Conservation (phyloP, 2,113 vertebrate species). For the Catharus bicknelli region DNA sequence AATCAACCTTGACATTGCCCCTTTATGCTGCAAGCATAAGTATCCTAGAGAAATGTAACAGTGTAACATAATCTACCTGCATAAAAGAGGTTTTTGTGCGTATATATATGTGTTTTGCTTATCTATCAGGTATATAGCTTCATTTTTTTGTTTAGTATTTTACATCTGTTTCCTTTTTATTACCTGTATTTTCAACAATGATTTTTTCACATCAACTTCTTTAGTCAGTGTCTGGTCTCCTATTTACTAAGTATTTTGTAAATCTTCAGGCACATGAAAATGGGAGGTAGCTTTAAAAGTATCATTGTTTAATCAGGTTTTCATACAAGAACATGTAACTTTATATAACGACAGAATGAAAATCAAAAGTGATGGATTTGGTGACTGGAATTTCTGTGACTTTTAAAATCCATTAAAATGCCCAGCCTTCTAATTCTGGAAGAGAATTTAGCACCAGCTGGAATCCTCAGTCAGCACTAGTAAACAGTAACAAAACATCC, state of each 20-base stretch:
- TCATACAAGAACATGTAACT: neutral
- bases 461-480: neutral
- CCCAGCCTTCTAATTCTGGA: neutral
- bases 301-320: neutral
- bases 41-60: neutral
- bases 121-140: neutral
- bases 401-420: neutral
- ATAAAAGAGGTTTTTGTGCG: neutral
- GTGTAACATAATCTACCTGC: neutral
- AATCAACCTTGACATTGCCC: neutral
- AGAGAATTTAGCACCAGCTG: conserved; percentile 28
- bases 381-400: neutral
- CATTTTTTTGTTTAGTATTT: neutral
- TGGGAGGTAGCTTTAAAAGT: neutral
- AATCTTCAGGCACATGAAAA: neutral
- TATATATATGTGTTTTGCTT: neutral
- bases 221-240: neutral
- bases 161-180: neutral
- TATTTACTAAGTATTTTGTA: neutral
- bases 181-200: neutral
- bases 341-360: neutral
- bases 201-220: accelerated
- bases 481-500: conserved; percentile 18
- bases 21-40: neutral
- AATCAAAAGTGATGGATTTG: neutral